Evolutionary conservation across 2,113 vertebrate genomes (phyloP).

Genomic region (Atherinomorus stipes): DNA sequence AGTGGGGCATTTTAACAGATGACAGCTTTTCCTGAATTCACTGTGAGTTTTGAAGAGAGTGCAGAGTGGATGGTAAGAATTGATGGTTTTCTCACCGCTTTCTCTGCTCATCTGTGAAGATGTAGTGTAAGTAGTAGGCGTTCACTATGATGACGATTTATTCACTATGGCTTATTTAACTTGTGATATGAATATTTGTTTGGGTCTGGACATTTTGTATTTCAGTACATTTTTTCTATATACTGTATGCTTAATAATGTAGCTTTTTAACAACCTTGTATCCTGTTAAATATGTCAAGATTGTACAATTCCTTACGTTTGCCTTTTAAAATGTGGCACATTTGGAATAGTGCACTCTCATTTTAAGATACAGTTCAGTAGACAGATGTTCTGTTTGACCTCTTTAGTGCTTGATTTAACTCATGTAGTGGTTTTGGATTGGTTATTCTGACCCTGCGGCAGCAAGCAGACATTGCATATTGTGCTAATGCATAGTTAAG

Average conservation of each 20-base stretch:
- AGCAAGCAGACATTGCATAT: conserved; percentile 48
- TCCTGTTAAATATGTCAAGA: neutral
- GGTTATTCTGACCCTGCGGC: conserved; percentile 59
- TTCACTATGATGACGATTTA: conserved; percentile 24
- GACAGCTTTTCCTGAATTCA: conserved; percentile 68
- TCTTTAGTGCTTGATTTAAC: conserved; percentile 76
- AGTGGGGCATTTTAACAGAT: conserved; percentile 74
- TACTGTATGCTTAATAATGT: conserved; percentile 3
- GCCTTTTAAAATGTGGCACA: neutral
- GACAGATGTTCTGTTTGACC: conserved; percentile 75
- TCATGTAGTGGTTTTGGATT: conserved; percentile 66
- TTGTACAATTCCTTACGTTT: conserved; percentile 17
- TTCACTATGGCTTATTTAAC: conserved; percentile 3
- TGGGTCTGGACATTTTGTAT: neutral
- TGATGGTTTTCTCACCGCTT: conserved; percentile 36
- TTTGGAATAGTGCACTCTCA: conserved; percentile 40
- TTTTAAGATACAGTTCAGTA: conserved; percentile 58
- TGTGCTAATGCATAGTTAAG: conserved; percentile 54
- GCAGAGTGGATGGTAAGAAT: conserved; percentile 46
- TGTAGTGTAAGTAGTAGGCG: conserved; percentile 64
- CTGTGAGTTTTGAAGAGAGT: conserved; percentile 59
- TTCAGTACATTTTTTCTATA: neutral
- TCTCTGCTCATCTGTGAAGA: conserved; percentile 40
- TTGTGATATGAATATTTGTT: neutral
- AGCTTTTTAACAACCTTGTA: neutral